Evolutionary conservation across 2,113 vertebrate species (phyloP).

Genomic region (Thryonomys swinderianus): DNA sequence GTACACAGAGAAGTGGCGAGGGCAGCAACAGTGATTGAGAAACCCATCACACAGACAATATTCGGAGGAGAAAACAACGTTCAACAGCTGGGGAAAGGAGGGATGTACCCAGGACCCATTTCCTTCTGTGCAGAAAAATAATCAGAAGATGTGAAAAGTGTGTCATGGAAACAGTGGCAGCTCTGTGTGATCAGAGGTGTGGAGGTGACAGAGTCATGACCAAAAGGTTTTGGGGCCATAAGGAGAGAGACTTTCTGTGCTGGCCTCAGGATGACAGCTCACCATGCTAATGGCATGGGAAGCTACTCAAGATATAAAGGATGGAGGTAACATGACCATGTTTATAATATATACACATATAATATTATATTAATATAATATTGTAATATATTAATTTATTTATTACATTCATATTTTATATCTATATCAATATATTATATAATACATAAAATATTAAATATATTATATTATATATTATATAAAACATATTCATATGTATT

Average conservation of each 20-base stretch:
- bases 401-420: too few species aligned
- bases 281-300: not conserved
- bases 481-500: too few species aligned
- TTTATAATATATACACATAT: too few species aligned
- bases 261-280: not conserved
- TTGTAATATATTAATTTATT: too few species aligned
- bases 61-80: not conserved
- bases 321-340: not conserved
- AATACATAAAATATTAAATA: too few species aligned
- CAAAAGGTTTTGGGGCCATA: not conserved
- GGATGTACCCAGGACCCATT: not conserved
- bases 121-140: too few species aligned
- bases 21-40: not conserved
- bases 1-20: not conserved
- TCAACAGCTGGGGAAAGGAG: rapidly evolving
- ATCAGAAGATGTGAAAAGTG: not conserved
- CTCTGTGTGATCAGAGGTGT: not conserved
- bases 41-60: not conserved
- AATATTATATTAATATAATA: too few species aligned
- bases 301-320: not conserved
- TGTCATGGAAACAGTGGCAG: not conserved
- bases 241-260: not conserved
- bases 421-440: too few species aligned
- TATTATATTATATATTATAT: not conserved
- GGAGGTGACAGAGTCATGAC: too few species aligned